Evolutionary conservation across 2,888 invertebrate species (phyloP).

Genomic region (Apantesis nais): DNA sequence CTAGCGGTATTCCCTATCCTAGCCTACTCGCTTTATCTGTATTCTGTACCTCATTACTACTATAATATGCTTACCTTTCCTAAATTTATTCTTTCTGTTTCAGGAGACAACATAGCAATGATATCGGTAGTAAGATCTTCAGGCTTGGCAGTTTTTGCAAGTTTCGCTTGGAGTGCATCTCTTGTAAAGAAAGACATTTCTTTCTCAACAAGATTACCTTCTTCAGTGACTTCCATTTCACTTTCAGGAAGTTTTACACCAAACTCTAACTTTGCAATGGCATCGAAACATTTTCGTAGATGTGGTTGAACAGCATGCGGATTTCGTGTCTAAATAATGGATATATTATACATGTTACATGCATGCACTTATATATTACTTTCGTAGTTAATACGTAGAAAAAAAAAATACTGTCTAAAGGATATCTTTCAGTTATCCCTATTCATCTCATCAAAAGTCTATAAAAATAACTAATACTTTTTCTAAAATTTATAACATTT

Average conservation of each 20-base stretch:
- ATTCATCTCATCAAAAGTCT: neutral
- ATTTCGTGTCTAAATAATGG: conserved; percentile 88
- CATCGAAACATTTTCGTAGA: conserved; percentile 95
- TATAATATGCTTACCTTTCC: conserved; percentile 85
- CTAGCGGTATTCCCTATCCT: neutral
- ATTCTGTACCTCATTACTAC: neutral
- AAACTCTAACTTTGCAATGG: conserved; percentile 92
- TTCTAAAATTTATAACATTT: neutral
- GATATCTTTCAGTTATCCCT: neutral
- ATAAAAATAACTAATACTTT: neutral
- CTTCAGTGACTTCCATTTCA: conserved; percentile 83
- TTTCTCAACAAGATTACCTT: conserved; percentile 75
- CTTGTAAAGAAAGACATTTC: conserved; percentile 78
- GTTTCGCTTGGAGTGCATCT: conserved; percentile 72
- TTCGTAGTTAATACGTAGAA: neutral
- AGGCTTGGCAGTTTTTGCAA: conserved; percentile 70
- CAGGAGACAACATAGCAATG: conserved; percentile 95
- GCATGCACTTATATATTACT: neutral
- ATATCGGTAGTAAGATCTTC: conserved; percentile 92
- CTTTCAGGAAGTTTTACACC: conserved; percentile 85
- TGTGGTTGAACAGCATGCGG: conserved; percentile 96
- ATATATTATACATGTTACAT: neutral
- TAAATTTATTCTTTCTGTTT: conserved; percentile 92
- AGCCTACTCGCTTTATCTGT: too few relatives aligned
- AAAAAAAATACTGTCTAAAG: too few relatives aligned